Conservation (phyloP, 1,140 invertebrate species). For the Protaetia brevitarsis region DNA sequence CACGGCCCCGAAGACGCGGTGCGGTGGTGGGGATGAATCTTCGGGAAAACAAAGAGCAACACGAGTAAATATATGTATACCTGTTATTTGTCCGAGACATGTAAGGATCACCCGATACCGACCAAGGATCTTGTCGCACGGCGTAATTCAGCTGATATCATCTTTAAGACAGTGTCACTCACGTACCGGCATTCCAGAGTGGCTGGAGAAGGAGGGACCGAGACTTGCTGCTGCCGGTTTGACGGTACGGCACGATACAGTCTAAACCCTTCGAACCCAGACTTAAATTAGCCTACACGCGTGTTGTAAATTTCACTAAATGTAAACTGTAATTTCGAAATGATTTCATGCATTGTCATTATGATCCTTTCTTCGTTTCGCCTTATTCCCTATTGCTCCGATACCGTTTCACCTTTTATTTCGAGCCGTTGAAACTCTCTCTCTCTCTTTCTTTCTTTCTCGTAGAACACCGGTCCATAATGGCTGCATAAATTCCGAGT, state of each 20-base stretch:
- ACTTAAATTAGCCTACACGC: conserved; percentile 5
- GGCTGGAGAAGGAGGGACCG: background rate
- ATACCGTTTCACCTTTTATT: no score
- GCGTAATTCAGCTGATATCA: conserved; percentile 16
- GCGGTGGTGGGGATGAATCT: background rate
- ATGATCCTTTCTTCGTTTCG: background rate
- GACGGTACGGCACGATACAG: background rate
- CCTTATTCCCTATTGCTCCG: background rate
- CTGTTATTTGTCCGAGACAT: conserved; percentile 17
- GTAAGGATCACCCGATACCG: conserved; percentile 13
- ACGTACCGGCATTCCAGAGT: background rate
- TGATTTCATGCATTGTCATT: background rate
- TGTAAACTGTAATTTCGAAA: conserved; percentile 12
- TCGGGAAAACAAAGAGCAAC: conserved; percentile 15
- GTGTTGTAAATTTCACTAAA: conserved; percentile 8
- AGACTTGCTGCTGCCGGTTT: background rate
- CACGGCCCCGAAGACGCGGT: background rate
- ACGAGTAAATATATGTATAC: conserved; percentile 14
- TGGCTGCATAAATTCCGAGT: background rate
- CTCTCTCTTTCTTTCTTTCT: no score
- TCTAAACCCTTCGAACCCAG: background rate
- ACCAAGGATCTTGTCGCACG: conserved; percentile 8
- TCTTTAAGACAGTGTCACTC: conserved; percentile 16
- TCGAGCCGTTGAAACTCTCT: no score
- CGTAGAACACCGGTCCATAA: background rate